Percentiles rank a stretch among this genome's conserved stretches.
phyloP scores from a whole-genome alignment of 2,888 invertebrate genomes.

The Limnephilus rhombicus region DNA sequence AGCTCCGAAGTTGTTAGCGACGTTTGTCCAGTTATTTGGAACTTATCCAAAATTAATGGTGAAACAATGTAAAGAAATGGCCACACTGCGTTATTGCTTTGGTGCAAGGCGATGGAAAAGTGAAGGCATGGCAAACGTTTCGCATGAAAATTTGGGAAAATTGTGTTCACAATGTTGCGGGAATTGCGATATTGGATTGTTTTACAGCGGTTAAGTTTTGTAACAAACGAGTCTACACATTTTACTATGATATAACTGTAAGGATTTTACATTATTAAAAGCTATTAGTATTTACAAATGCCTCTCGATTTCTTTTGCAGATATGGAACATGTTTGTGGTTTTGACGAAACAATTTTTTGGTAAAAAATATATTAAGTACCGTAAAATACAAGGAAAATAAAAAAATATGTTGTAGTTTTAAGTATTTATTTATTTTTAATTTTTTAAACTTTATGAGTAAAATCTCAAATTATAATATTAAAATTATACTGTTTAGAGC shows the following conservation, averaged over 20 bases:
- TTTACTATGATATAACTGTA: neutral
- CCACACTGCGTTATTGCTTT: conserved; percentile 45
- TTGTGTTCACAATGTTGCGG: neutral
- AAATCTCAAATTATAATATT: too few relatives aligned
- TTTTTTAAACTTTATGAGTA: too few relatives aligned
- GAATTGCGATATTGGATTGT: neutral
- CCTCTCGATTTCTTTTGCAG: too few relatives aligned
- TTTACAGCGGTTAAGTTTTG: neutral
- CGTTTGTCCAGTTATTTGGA: conserved; percentile 52
- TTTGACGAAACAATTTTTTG: too few relatives aligned
- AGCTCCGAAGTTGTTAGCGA: conserved; percentile 39
- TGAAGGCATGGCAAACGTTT: conserved; percentile 5
- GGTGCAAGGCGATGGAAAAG: conserved; percentile 5
- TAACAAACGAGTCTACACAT: neutral
- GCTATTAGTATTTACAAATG: too few relatives aligned
- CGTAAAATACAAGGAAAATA: too few relatives aligned
- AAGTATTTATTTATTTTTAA: too few relatives aligned
- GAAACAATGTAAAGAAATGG: conserved; percentile 51
- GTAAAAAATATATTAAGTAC: too few relatives aligned
- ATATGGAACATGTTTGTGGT: too few relatives aligned
- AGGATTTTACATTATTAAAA: too few relatives aligned
- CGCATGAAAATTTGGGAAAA: neutral
- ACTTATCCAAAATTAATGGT: conserved; percentile 51
- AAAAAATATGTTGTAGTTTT: too few relatives aligned
- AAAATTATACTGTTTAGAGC: too few relatives aligned